Evolutionary conservation across 30 jellyfish, hydroid and myxozoan species (phyloP).

Genomic region (Cassiopea xamachana): DNA sequence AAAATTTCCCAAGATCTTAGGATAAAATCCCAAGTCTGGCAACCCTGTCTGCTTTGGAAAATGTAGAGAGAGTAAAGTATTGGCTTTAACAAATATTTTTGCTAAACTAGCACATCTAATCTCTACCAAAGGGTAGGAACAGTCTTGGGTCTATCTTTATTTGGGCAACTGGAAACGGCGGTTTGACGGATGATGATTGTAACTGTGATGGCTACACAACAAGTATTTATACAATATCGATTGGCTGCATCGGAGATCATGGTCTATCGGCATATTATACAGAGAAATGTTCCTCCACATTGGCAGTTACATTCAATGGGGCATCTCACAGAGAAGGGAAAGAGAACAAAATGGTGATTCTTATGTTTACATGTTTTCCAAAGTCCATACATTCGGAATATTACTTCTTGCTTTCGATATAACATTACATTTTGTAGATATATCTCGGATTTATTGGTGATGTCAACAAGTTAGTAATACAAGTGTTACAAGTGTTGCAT

Average conservation of each 20-base stretch:
- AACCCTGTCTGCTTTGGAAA: too few relatives aligned
- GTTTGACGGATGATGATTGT: slow-evolving; percentile 99
- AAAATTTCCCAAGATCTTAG: too few relatives aligned
- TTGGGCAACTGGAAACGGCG: slow-evolving; percentile 99
- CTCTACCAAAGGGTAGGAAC: slow-evolving; percentile 83
- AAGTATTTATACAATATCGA: slow-evolving; percentile 95
- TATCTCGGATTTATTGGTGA: too few relatives aligned
- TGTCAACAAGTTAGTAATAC: too few relatives aligned
- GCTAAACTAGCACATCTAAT: background rate
- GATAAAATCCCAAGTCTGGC: too few relatives aligned
- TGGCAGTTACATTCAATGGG: slow-evolving; percentile 99
- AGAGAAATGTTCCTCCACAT: slow-evolving; percentile 98
- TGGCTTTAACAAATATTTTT: too few relatives aligned
- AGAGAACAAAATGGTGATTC: slow-evolving; percentile 94
- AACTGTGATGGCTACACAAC: slow-evolving; percentile 99
- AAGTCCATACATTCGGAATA: background rate
- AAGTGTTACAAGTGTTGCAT: too few relatives aligned
- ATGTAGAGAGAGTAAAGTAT: too few relatives aligned
- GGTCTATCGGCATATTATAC: slow-evolving; percentile 98
- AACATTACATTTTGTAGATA: background rate
- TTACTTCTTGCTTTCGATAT: background rate
- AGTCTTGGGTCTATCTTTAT: slow-evolving; percentile 92
- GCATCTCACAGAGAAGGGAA: slow-evolving; percentile 99
- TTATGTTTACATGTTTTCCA: background rate
- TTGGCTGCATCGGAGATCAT: slow-evolving; percentile 99